Base-by-base conservation (phyloP, 2,888 invertebrate genomes). In the Ochlodes sylvanus region DNA sequence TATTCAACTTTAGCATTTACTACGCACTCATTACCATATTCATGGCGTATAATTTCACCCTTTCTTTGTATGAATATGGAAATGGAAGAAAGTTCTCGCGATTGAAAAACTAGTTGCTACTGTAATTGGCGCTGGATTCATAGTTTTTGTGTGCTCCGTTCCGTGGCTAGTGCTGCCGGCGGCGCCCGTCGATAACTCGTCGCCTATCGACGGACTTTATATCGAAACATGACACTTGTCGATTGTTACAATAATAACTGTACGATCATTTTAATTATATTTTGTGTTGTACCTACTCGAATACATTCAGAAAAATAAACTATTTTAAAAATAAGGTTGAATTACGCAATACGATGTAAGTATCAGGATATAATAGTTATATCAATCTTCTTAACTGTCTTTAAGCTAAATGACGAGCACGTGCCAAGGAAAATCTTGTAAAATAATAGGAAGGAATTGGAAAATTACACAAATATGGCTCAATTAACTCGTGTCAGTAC, bases 1-100 rank as follows among this genome's bases (percentile, higher is more conserved):
- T 88, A 84, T 91, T 92, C 90, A 92, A 89, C 92, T 92, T 89
- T 92, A 88, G 78, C 92, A 92, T 92, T 92, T 89, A 87, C 76
- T 79, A 79, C 79, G 79, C 83, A 76, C 82, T 81, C 75, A 86
- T 85, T 89, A 83, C 86, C 87, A 90, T 91, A 91, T 89, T 88
- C 87, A 90, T 89, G 84, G 75, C 77, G 82, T 85, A 86, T 90
- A 90, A 91, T 90, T 90, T 89, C 90, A 88, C 89, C 91, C 90
- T 92, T 92, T 92, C 90, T 89, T 90, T 88, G 82, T 81, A 87
- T 89, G 88, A 87, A 90, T 91, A 92, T 92, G 89, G 83, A 86
- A 82, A 89, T 91, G 71, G 86, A 89, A 92, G 92, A 92, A 92
- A 92, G 92, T 92, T 91, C 92, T 90, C 91, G 87, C 86, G 84